A percentile compares a stretch with the other conserved stretches of the same genome.
These are phyloP conservation scores for Mus spretus DNA, from an alignment of 2,797 vertebrate species.

Conservation along the genomic window DNA sequence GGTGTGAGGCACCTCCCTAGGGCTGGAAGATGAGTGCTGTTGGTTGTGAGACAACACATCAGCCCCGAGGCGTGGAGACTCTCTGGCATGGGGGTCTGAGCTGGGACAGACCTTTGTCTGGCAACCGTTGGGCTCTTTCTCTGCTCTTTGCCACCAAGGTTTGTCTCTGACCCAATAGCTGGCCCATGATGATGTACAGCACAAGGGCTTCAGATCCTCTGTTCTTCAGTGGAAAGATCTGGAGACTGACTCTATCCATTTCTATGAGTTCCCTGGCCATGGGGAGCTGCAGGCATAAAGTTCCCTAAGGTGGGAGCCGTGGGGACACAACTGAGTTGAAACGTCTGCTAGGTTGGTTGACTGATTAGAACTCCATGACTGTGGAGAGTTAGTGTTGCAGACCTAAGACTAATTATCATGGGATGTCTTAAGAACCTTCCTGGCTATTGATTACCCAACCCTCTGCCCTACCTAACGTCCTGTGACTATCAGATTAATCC, in stretches of 20 bases:
- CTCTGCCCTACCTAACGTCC: background rate
- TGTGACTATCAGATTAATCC: background rate
- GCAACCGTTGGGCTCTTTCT: background rate
- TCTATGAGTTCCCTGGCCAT: background rate
- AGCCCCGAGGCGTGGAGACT: background rate
- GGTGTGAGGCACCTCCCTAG: background rate
- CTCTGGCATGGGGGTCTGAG: background rate
- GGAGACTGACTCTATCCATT: background rate
- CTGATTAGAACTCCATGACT: background rate
- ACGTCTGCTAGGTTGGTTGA: background rate
- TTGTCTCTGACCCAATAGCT: background rate
- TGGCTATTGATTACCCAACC: background rate
- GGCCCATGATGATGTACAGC: background rate
- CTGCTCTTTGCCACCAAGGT: too few relatives aligned
- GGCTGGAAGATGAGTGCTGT: background rate
- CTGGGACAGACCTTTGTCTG: background rate
- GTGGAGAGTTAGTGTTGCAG: background rate
- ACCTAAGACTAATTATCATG: background rate
- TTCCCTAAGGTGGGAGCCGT: background rate
- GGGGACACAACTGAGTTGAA: background rate
- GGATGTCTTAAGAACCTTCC: background rate
- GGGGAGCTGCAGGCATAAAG: background rate
- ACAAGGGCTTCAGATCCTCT: background rate
- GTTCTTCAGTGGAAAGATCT: background rate
- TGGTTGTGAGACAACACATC: rapidly evolving